phyloP scores from a whole-genome alignment of 2,113 vertebrate species.

The Argyrosomus japonicus region DNA sequence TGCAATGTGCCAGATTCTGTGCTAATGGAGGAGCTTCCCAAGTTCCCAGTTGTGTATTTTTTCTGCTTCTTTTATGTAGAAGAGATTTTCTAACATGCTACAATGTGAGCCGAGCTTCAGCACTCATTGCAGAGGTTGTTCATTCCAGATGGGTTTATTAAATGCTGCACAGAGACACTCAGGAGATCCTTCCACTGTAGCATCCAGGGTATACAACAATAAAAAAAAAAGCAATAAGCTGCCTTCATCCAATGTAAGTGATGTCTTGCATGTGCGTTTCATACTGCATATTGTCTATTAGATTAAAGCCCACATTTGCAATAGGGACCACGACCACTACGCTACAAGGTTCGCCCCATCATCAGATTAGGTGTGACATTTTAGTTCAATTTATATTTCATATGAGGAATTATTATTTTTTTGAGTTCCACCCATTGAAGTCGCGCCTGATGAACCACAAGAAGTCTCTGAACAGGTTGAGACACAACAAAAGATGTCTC shows the following conservation, averaged over 20 bases:
- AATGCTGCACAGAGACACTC: neutral
- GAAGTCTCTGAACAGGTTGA: constrained; percentile 8
- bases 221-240: neutral
- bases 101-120: neutral
- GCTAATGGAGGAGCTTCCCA: neutral
- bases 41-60: neutral
- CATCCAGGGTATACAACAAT: neutral
- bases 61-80: neutral
- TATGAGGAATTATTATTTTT: neutral
- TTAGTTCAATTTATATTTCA: neutral
- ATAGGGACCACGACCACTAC: neutral
- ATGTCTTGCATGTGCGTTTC: neutral
- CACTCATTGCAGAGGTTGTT: neutral
- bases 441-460: neutral
- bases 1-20: neutral
- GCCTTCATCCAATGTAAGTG: neutral
- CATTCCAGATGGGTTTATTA: neutral
- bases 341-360: neutral
- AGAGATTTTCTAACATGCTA: neutral
- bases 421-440: neutral
- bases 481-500: neutral
- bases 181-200: neutral
- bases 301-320: neutral
- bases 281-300: neutral
- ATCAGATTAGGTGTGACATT: neutral